Evolutionary conservation across 2,888 invertebrate genomes (phyloP).

Genomic region (Coecobrya sp.): DNA sequence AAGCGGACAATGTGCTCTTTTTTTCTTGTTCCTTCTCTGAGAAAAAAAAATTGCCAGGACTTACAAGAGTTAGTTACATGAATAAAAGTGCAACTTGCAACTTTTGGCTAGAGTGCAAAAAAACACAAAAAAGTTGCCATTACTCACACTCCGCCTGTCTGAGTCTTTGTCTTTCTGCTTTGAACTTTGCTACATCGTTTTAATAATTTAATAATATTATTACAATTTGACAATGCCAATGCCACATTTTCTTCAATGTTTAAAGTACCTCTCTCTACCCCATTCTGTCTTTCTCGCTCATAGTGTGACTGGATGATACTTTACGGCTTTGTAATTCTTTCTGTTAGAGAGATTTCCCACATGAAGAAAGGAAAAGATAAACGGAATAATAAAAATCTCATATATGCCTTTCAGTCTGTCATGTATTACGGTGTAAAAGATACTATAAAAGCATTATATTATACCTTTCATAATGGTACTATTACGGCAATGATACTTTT

Average conservation of each 20-base stretch:
- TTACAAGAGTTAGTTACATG: too few relatives aligned
- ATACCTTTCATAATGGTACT: neutral
- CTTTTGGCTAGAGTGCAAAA: conserved; percentile 12
- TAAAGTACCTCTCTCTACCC: neutral
- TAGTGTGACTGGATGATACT: conserved; percentile 14
- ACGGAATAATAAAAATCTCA: neutral
- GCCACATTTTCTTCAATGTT: conserved; percentile 7
- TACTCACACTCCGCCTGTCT: conserved; percentile 13
- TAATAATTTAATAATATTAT: conserved; percentile 48
- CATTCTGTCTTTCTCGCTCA: neutral
- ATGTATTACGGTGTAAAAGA: neutral
- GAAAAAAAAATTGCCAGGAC: too few relatives aligned
- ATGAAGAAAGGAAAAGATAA: neutral
- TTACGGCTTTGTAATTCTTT: neutral
- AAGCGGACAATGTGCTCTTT: neutral
- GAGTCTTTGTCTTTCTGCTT: neutral
- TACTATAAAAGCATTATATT: neutral
- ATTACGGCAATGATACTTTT: neutral
- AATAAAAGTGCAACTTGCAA: too few relatives aligned
- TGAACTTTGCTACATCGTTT: conserved; percentile 15
- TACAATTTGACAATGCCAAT: conserved; percentile 54
- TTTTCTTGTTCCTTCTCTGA: neutral
- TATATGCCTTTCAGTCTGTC: neutral
- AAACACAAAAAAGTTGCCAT: neutral
- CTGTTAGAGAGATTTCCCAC: conserved; percentile 22